These are phyloP conservation scores for Fabriciana adippe DNA, from an alignment of 2,888 invertebrate genomes.

Conservation along the genomic window DNA sequence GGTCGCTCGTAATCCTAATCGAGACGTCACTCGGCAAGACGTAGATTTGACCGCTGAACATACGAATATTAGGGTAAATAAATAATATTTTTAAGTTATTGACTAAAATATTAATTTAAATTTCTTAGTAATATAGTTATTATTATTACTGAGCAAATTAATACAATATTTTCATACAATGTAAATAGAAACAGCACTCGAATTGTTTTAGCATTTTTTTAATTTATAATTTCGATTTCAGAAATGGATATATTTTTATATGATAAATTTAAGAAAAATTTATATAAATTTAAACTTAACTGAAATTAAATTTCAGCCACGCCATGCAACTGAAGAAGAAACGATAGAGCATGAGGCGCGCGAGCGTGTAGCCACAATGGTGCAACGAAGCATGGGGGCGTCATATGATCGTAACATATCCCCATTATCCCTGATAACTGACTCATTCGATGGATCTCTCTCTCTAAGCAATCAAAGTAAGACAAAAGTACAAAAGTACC, in stretches of 20 bases:
- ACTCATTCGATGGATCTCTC: constrained; percentile 40
- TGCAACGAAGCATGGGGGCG: constrained; percentile 54
- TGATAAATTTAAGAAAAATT: neutral
- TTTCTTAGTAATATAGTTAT: neutral
- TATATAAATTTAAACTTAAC: neutral
- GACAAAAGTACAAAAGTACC: neutral
- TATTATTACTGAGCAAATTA: too few species aligned
- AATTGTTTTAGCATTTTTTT: too few species aligned
- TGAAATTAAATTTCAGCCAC: constrained; percentile 17
- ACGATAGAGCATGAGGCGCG: constrained; percentile 60
- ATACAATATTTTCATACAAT: too few species aligned
- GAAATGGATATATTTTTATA: neutral
- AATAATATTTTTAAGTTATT: neutral
- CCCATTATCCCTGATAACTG: constrained; percentile 52
- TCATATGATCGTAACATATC: constrained; percentile 56
- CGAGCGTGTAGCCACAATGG: constrained; percentile 64
- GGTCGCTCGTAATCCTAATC: constrained; percentile 55
- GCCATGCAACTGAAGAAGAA: constrained; percentile 48
- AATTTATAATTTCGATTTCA: neutral
- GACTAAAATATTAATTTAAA: neutral
- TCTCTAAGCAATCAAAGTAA: constrained; percentile 10
- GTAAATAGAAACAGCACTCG: too few species aligned
- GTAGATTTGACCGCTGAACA: constrained; percentile 54
- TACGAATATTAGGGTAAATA: constrained; percentile 40
- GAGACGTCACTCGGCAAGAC: constrained; percentile 58